Conservation (phyloP, 2,888 invertebrate species). For the Eupeodes luniger region DNA sequence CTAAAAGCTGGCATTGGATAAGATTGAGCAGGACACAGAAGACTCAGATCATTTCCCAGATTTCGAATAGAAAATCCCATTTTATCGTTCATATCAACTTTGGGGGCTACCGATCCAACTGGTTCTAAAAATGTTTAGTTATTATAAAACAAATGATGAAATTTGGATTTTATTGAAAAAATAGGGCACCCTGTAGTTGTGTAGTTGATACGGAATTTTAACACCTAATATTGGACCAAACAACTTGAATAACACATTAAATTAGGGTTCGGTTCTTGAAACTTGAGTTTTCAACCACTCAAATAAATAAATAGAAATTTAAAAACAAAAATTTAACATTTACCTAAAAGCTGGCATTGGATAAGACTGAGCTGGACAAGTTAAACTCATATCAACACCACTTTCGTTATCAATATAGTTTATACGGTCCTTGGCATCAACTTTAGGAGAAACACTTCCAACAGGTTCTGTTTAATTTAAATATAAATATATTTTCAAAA, state of each 20-base stretch:
- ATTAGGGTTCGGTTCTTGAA: too few species aligned
- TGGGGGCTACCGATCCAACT: constrained; percentile 85
- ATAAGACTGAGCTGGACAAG: constrained; percentile 91
- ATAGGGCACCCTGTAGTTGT: too few species aligned
- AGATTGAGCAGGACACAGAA: constrained; percentile 90
- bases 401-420: constrained; percentile 85
- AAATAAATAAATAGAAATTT: too few species aligned
- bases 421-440: constrained; percentile 87
- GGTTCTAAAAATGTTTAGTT: constrained; percentile 82
- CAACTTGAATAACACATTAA: too few species aligned
- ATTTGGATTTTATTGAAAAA: background rate
- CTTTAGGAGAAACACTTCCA: constrained; percentile 88
- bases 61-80: constrained; percentile 78
- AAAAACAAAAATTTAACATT: background rate
- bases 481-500: background rate
- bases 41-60: constrained; percentile 77
- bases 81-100: constrained; percentile 88
- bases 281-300: too few species aligned
- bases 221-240: too few species aligned
- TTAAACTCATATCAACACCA: constrained; percentile 86
- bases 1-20: constrained; percentile 86
- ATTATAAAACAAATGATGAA: background rate
- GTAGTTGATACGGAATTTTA: too few species aligned
- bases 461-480: constrained; percentile 86
- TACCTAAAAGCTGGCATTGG: constrained; percentile 87